Evolutionary conservation across 1,140 invertebrate genomes (phyloP).

Genomic region (Nasonia vitripennis): DNA sequence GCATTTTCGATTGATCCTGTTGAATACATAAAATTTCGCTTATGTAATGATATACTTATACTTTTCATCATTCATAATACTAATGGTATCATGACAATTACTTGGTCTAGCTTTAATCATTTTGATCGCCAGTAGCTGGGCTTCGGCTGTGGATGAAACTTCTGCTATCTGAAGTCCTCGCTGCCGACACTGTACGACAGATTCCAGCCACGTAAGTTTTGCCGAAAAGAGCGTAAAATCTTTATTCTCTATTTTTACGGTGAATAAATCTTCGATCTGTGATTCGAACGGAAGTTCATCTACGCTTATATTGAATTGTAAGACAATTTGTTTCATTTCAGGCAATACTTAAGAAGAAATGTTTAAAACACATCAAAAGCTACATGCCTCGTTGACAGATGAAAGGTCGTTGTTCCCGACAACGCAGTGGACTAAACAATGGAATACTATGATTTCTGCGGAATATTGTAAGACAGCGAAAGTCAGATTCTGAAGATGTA

Average conservation of each 20-base stretch:
- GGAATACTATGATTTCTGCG: constrained; percentile 47
- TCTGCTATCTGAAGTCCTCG: constrained; percentile 57
- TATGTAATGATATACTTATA: neutral
- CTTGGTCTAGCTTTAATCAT: constrained; percentile 57
- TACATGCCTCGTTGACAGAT: constrained; percentile 54
- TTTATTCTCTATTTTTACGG: constrained; percentile 39
- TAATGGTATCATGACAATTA: neutral
- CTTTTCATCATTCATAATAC: no score
- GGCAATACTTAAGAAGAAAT: neutral
- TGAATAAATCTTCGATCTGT: neutral
- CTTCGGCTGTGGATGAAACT: constrained; percentile 49
- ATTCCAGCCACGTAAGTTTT: constrained; percentile 55
- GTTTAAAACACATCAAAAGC: neutral
- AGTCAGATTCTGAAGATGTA: neutral
- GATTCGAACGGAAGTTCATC: neutral
- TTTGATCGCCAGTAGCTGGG: constrained; percentile 39
- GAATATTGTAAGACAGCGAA: constrained; percentile 52
- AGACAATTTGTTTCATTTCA: neutral
- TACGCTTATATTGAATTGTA: neutral
- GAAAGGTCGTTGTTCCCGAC: constrained; percentile 50
- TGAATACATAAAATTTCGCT: neutral
- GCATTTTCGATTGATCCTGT: constrained; percentile 59
- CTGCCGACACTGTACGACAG: constrained; percentile 54
- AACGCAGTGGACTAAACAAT: constrained; percentile 49
- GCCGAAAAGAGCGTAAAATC: constrained; percentile 53